These are phyloP conservation scores for Hipposideros armiger DNA, from an alignment of 2,113 vertebrate species.

Conservation along the genomic window DNA sequence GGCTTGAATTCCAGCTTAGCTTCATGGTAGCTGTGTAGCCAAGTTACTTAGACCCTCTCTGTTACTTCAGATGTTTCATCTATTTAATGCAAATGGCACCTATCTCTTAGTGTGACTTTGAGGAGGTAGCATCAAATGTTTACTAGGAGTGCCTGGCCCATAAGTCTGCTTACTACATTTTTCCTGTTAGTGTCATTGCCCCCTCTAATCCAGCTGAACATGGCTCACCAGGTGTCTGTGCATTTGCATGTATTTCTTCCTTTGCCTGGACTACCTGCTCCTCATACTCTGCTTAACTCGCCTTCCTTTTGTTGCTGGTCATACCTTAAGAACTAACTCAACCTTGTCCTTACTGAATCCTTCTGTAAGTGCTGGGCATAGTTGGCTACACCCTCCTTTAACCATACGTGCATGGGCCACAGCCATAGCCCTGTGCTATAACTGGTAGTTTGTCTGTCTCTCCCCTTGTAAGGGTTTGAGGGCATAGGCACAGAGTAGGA, in stretches of 20 bases:
- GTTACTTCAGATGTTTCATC: neutral
- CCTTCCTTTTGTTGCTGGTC: neutral
- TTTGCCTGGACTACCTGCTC: neutral
- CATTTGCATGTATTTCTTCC: neutral
- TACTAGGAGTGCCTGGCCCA: neutral
- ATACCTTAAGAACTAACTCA: neutral
- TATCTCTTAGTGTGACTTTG: conserved; percentile 4
- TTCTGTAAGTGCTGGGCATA: neutral
- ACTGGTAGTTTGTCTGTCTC: neutral
- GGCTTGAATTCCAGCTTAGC: neutral
- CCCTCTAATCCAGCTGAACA: neutral
- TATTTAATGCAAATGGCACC: neutral
- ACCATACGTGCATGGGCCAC: neutral
- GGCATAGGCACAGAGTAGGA: neutral
- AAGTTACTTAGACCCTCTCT: neutral
- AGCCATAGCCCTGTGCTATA: neutral
- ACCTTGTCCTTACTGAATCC: neutral
- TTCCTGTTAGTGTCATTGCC: neutral
- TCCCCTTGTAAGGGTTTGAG: neutral
- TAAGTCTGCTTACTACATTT: neutral
- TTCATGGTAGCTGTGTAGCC: neutral
- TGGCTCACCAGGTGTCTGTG: neutral
- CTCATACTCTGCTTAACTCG: neutral
- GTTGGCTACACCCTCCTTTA: neutral
- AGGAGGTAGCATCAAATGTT: neutral